Percentiles rank a stretch among this genome's conserved stretches.
Conservation (phyloP, 2,113 vertebrate species). For the Acanthisitta chloris region DNA sequence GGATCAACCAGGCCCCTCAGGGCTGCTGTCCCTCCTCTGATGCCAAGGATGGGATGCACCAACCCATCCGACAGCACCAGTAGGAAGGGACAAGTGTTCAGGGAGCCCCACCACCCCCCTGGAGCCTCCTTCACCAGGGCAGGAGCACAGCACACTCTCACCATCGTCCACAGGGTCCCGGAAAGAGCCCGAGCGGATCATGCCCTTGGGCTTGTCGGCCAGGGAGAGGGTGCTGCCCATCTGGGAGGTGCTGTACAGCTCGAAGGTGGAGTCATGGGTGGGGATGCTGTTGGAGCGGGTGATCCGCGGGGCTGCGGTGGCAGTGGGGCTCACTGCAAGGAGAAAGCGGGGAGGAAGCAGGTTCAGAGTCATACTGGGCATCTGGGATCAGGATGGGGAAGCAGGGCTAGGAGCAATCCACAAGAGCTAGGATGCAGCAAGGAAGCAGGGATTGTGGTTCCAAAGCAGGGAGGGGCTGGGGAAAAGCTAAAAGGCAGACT, state of each 20-base stretch:
- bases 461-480: neutral
- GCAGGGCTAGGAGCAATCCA: neutral
- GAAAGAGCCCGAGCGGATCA: slow-evolving; percentile 96
- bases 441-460: neutral
- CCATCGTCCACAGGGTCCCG: slow-evolving; percentile 89
- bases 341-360: slow-evolving; percentile 49
- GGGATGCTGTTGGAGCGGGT: slow-evolving; percentile 98
- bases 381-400: neutral
- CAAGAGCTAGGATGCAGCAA: neutral
- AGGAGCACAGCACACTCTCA: slow-evolving; percentile 65
- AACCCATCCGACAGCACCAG: neutral
- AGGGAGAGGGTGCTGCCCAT: slow-evolving; percentile 93
- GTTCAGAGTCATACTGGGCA: slow-evolving; percentile 10
- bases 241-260: slow-evolving; percentile 87
- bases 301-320: slow-evolving; percentile 84
- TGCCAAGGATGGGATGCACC: rapidly evolving
- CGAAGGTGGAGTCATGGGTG: slow-evolving; percentile 88
- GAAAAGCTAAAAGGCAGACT: neutral
- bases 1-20: neutral
- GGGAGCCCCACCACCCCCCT: neutral
- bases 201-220: slow-evolving; percentile 91
- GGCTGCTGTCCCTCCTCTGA: neutral
- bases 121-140: neutral
- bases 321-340: slow-evolving; percentile 81
- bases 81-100: neutral